A percentile compares a stretch with the other conserved stretches of the same genome.
These are phyloP conservation scores for Thripadectes ignobilis DNA, from an alignment of 2,797 vertebrate genomes.

Conservation along the genomic window DNA sequence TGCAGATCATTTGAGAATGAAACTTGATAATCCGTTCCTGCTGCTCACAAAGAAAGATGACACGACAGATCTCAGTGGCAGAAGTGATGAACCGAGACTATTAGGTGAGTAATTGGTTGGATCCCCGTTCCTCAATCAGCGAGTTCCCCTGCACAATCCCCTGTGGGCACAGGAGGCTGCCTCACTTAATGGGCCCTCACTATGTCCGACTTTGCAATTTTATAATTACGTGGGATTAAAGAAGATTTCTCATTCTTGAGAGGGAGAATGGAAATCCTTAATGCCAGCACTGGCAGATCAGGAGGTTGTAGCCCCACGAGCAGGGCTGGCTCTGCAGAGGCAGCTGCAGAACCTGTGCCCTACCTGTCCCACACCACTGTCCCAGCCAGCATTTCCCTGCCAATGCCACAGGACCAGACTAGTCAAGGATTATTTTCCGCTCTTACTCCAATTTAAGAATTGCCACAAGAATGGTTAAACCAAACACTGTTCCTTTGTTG, in stretches of 20 bases:
- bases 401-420: not conserved
- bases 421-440: not conserved
- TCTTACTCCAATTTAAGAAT: not conserved
- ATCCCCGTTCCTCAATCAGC: not conserved
- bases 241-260: not conserved
- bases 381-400: not conserved
- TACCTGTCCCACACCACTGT: accelerated
- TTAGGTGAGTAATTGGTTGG: not conserved
- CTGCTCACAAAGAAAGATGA: not conserved
- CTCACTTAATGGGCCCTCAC: not conserved
- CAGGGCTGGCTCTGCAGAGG: not conserved
- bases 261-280: not conserved
- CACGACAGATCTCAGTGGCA: not conserved
- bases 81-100: not conserved
- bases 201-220: not conserved
- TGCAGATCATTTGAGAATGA: not conserved
- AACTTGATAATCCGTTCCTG: not conserved
- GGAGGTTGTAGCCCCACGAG: accelerated
- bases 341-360: not conserved
- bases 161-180: not conserved
- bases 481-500: not conserved
- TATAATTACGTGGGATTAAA: not conserved
- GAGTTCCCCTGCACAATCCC: not conserved
- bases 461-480: not conserved
- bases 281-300: not conserved